These are phyloP conservation scores for Myotis findleyi DNA, from an alignment of 2,797 vertebrate species.

Conservation along the genomic window DNA sequence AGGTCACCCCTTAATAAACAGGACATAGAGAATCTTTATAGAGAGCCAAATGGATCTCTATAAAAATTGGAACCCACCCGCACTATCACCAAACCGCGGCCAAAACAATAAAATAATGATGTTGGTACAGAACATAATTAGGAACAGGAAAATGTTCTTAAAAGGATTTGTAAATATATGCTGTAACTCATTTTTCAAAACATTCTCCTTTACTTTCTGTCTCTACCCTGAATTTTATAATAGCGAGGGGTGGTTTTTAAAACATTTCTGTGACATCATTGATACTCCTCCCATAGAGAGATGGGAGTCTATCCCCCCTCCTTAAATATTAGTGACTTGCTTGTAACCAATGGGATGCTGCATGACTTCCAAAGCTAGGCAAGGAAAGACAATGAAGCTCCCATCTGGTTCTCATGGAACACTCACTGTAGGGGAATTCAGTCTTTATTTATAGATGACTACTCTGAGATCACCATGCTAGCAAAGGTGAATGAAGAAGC, in stretches of 20 bases:
- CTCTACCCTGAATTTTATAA: constrained; percentile 2
- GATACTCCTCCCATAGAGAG: neutral
- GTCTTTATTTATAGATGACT: neutral
- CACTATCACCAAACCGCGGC: neutral
- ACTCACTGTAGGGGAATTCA: neutral
- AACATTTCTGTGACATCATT: neutral
- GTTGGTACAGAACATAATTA: constrained; percentile 2
- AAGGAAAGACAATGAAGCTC: neutral
- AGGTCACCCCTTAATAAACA: neutral
- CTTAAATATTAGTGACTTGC: neutral
- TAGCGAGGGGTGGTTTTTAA: constrained; percentile 25
- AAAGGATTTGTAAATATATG: neutral
- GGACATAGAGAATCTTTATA: constrained; percentile 7
- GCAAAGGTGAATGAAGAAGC: neutral
- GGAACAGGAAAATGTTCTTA: constrained; percentile 22
- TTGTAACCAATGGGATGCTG: neutral
- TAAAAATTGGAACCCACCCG: neutral
- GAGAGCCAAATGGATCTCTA: neutral
- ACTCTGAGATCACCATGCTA: neutral
- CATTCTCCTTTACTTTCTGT: neutral
- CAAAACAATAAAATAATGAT: constrained; percentile 2
- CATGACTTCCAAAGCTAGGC: neutral
- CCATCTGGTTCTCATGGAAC: neutral
- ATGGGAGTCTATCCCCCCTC: neutral
- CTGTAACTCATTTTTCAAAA: constrained; percentile 46